phyloP scores from a whole-genome alignment of 2,113 vertebrate species.

The Ceuthmochares aereus region DNA sequence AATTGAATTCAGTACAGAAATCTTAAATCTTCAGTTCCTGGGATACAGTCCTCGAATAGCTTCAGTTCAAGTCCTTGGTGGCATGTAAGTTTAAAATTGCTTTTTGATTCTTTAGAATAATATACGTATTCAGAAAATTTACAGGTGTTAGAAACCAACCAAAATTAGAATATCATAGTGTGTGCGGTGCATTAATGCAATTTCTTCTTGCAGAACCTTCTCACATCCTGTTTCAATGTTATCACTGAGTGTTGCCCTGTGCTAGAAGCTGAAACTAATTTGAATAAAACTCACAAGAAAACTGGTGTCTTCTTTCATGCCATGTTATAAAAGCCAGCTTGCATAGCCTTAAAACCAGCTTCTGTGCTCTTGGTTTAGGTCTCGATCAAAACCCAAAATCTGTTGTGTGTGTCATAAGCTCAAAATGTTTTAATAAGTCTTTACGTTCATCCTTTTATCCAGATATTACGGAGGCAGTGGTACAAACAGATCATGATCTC shows the following conservation, averaged over 20 bases:
- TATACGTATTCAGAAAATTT: background rate
- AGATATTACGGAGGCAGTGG: background rate
- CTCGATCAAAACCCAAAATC: background rate
- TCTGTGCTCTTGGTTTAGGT: background rate
- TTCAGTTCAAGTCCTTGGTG: constrained; percentile 90
- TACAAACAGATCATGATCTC: background rate
- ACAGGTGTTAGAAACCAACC: background rate
- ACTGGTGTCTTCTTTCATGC: background rate
- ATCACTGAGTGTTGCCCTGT: background rate
- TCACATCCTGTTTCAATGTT: background rate
- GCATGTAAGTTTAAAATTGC: constrained; percentile 85
- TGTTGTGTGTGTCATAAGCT: background rate
- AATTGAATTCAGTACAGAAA: constrained; percentile 77
- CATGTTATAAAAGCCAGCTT: background rate
- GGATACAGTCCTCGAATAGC: constrained; percentile 82
- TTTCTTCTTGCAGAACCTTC: background rate
- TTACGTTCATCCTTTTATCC: background rate
- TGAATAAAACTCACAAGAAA: background rate
- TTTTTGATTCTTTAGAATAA: background rate
- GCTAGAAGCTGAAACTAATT: background rate
- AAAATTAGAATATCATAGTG: background rate
- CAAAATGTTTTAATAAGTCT: background rate
- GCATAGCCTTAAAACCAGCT: background rate
- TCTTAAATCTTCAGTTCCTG: constrained; percentile 80
- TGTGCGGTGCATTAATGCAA: background rate